phyloP scores from a whole-genome alignment of 37 sponge, comb jelly and placozoan species.

The Cladorhizidae sp. region DNA sequence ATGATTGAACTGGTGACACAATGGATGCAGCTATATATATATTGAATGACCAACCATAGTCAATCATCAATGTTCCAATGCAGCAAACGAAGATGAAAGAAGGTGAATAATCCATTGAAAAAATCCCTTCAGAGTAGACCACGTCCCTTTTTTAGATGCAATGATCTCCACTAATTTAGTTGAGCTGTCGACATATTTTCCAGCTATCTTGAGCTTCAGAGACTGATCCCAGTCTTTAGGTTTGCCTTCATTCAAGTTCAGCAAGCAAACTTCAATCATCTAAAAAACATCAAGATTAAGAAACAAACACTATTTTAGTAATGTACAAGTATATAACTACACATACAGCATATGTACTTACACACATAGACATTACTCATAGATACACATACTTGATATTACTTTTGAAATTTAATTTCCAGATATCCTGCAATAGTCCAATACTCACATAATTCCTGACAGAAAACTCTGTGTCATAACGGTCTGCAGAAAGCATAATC shows the following conservation, averaged over 20 bases:
- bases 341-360: neutral
- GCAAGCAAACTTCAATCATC: slow-evolving; percentile 77
- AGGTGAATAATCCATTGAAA: slow-evolving; percentile 61
- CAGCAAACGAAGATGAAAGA: too few relatives aligned
- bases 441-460: slow-evolving; percentile 65
- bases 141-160: slow-evolving; percentile 51
- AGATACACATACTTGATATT: neutral
- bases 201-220: slow-evolving; percentile 63
- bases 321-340: neutral
- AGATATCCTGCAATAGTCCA: neutral
- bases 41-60: too few relatives aligned
- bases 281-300: slow-evolving; percentile 10
- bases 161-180: slow-evolving; percentile 54
- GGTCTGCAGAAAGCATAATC: slow-evolving; percentile 75
- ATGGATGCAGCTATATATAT: too few relatives aligned
- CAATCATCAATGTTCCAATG: too few relatives aligned
- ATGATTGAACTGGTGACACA: too few relatives aligned
- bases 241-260: slow-evolving; percentile 80
- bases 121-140: slow-evolving; percentile 76
- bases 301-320: neutral
- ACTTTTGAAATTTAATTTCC: neutral
- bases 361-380: neutral
- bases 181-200: slow-evolving; percentile 44
- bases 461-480: slow-evolving; percentile 73
- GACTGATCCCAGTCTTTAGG: slow-evolving; percentile 55